phyloP scores from a whole-genome alignment of 2,113 vertebrate species.

The Pongo pygmaeus region DNA sequence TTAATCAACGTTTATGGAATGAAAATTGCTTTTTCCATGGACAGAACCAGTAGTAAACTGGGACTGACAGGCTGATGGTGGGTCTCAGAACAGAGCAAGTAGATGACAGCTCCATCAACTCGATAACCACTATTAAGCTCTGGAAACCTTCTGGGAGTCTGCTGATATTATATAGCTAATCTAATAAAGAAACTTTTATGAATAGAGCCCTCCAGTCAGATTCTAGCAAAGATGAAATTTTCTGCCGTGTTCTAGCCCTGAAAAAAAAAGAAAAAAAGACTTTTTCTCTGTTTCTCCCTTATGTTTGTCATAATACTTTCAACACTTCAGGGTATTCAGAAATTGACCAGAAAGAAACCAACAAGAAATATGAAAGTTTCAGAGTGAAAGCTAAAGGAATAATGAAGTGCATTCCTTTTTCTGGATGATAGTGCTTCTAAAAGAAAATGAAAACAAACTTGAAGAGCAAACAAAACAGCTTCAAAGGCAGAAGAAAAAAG shows the following conservation, averaged over 20 bases:
- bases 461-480: slow-evolving; percentile 42
- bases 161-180: background rate
- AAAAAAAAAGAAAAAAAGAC: background rate
- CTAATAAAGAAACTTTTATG: slow-evolving; percentile 61
- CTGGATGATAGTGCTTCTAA: slow-evolving; percentile 23
- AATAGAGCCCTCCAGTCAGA: slow-evolving; percentile 57
- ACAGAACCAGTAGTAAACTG: background rate
- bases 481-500: slow-evolving; percentile 54
- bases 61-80: background rate
- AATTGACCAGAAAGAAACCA: slow-evolving; percentile 49
- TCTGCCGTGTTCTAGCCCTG: slow-evolving; percentile 31
- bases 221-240: slow-evolving; percentile 36
- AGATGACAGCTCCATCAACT: background rate
- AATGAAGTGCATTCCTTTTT: slow-evolving; percentile 37
- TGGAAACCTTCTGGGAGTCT: slow-evolving; percentile 16
- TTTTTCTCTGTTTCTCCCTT: slow-evolving; percentile 39
- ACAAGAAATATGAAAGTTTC: slow-evolving; percentile 36
- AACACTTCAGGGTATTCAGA: slow-evolving; percentile 29
- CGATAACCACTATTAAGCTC: background rate
- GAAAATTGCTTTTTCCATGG: background rate
- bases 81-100: background rate
- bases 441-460: slow-evolving; percentile 60
- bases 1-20: background rate
- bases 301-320: slow-evolving; percentile 44
- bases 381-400: slow-evolving; percentile 46